Conservation (phyloP, 2,888 invertebrate species). For the Apoderus coryli region DNA sequence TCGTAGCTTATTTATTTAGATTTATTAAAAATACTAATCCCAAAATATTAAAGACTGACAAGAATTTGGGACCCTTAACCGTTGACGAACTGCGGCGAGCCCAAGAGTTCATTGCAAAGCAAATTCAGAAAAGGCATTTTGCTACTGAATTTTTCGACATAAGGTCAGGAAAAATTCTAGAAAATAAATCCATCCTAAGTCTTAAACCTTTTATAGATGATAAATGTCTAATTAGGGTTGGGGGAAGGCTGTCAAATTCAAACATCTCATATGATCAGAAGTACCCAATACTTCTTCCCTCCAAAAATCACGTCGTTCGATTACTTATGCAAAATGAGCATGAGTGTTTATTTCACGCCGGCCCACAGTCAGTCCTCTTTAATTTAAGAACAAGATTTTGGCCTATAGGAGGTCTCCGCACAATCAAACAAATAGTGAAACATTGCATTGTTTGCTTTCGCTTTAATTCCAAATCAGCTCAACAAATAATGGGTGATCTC, state of each 20-base stretch:
- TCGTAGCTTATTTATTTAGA: too few relatives aligned
- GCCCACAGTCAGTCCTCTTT: not conserved
- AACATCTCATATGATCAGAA: not conserved
- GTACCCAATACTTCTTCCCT: not conserved
- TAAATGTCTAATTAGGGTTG: not conserved
- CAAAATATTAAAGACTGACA: too few relatives aligned
- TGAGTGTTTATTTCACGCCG: not conserved
- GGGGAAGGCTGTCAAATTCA: not conserved
- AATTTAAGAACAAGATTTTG: not conserved
- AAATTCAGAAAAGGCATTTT: too few relatives aligned
- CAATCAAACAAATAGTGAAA: not conserved
- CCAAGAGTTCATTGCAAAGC: too few relatives aligned
- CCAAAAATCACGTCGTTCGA: not conserved
- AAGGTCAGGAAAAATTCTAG: too few relatives aligned
- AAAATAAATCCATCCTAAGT: too few relatives aligned
- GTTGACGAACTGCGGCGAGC: too few relatives aligned
- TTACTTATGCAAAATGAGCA: not conserved
- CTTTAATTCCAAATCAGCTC: not conserved
- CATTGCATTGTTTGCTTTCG: not conserved
- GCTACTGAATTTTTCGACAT: too few relatives aligned
- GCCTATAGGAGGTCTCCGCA: not conserved
- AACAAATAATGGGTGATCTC: not conserved
- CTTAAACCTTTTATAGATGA: constrained; percentile 4
- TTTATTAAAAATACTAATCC: too few relatives aligned
- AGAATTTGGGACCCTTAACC: too few relatives aligned